Percentiles rank a stretch among this genome's conserved stretches.
These are phyloP conservation scores for Zoanthus sociatus DNA, from an alignment of 92 coral and sea anemone genomes.

Conservation along the genomic window DNA sequence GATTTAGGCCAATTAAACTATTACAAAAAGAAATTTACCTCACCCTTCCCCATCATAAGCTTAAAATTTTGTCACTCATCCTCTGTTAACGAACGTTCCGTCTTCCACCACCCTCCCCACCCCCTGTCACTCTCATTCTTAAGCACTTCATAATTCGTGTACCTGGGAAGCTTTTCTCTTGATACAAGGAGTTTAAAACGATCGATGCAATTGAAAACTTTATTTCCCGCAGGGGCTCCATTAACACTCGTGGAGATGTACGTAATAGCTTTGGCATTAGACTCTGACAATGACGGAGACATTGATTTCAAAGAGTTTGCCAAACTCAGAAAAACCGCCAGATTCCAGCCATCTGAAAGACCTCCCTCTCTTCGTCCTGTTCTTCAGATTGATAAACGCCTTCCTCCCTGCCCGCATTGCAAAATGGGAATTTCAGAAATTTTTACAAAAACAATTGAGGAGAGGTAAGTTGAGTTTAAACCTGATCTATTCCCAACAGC, in stretches of 20 bases:
- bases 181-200: no score
- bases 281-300: conserved; percentile 69
- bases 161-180: no score
- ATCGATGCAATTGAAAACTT: background rate
- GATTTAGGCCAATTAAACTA: no score
- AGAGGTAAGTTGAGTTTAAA: conserved; percentile 25
- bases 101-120: no score
- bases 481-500: no score
- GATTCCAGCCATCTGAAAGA: conserved; percentile 13
- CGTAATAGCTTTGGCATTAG: conserved; percentile 73
- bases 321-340: conserved; percentile 45
- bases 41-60: no score
- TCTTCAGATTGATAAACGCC: conserved; percentile 45
- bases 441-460: conserved; percentile 42
- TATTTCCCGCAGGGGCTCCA: conserved; percentile 68
- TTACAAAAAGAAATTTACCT: no score
- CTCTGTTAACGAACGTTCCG: no score
- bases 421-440: conserved; percentile 78
- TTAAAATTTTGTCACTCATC: no score
- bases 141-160: no score
- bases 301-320: conserved; percentile 71
- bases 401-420: conserved; percentile 75
- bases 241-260: conserved; percentile 72
- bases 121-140: background rate
- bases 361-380: conserved; percentile 27